A percentile compares a stretch with the other conserved stretches of the same genome.
phyloP scores from a whole-genome alignment of 37 sponge, comb jelly and placozoan species.

The Dysidea cf. avara region DNA sequence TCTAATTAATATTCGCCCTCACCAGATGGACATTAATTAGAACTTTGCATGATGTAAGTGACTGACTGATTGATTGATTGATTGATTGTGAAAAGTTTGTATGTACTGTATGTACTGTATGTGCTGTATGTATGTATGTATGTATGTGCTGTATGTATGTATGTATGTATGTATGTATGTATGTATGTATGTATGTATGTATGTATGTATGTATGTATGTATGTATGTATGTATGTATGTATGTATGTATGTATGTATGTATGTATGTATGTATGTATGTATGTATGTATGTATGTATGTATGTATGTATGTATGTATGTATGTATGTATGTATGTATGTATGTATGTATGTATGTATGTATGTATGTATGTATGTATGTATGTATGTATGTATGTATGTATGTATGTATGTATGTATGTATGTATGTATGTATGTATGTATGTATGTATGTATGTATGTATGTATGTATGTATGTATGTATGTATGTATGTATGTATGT shows the following conservation, averaged over 20 bases:
- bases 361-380: conserved; percentile 18
- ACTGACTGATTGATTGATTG: too few species aligned
- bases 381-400: conserved; percentile 40
- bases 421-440: background rate
- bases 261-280: conserved; percentile 30
- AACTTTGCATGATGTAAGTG: too few species aligned
- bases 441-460: too few species aligned
- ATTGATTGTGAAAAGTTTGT: too few species aligned
- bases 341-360: conserved; percentile 24
- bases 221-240: conserved; percentile 16
- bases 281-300: conserved; percentile 1
- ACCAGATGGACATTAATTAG: too few species aligned
- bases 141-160: too few species aligned
- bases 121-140: too few species aligned
- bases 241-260: conserved; percentile 21
- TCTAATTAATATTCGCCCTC: too few species aligned
- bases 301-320: background rate
- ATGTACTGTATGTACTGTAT: too few species aligned
- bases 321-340: conserved; percentile 19
- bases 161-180: too few species aligned
- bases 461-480: too few species aligned
- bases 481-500: too few species aligned
- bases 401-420: conserved; percentile 28
- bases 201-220: conserved; percentile 12
- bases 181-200: background rate